phyloP scores from a whole-genome alignment of 92 coral and sea anemone genomes.

The Ricordea florida region DNA sequence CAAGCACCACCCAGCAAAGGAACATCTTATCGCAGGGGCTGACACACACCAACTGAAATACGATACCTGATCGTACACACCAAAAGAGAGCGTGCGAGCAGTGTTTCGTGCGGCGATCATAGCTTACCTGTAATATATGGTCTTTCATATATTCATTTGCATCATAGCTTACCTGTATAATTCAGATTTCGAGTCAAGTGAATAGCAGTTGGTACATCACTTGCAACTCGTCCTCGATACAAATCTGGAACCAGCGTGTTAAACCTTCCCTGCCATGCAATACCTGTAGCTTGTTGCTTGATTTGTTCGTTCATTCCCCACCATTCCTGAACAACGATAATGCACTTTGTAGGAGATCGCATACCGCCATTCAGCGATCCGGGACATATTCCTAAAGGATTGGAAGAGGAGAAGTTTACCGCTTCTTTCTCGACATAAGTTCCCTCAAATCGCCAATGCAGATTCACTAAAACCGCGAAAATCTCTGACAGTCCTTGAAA shows the following conservation, averaged over 20 bases:
- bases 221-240: conserved; percentile 84
- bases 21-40: too few species aligned
- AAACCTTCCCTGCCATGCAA: conserved; percentile 75
- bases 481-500: conserved; percentile 49
- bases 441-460: conserved; percentile 69
- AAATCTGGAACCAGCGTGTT: conserved; percentile 92
- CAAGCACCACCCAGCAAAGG: too few species aligned
- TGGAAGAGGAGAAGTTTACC: conserved; percentile 59
- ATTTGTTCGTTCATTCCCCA: conserved; percentile 99
- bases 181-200: conserved; percentile 70
- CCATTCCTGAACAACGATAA: conserved; percentile 98
- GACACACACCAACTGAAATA: too few species aligned
- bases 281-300: conserved; percentile 84
- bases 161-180: conserved; percentile 69
- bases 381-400: conserved; percentile 83
- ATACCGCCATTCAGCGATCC: conserved; percentile 80
- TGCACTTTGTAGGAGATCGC: conserved; percentile 55
- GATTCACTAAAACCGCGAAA: conserved; percentile 57
- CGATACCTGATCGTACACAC: too few species aligned
- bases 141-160: too few species aligned
- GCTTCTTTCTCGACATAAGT: conserved; percentile 67
- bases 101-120: too few species aligned
- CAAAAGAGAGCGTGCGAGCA: too few species aligned
- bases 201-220: conserved; percentile 52
- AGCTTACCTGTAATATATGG: too few species aligned